These are phyloP conservation scores for Ennomos quercinarius DNA, from an alignment of 2,888 invertebrate genomes.

Conservation along the genomic window DNA sequence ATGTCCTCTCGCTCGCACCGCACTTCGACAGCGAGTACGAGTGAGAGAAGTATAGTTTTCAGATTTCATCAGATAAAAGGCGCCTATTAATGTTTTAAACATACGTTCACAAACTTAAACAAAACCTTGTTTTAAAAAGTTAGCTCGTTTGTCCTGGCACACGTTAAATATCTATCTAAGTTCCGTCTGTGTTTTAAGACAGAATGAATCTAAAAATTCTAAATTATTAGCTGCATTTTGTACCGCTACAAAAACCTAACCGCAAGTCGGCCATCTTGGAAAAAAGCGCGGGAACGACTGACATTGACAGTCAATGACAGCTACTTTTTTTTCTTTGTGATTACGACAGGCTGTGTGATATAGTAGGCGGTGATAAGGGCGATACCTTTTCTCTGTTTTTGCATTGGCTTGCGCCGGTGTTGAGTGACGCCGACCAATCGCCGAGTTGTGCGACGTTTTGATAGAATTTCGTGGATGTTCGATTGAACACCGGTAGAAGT, in stretches of 20 bases:
- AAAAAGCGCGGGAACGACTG: slow-evolving; percentile 2
- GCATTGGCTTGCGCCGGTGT: slow-evolving; percentile 56
- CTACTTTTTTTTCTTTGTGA: slow-evolving; percentile 4
- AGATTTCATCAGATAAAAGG: too few species aligned
- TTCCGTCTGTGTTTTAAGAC: too few species aligned
- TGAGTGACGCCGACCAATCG: slow-evolving; percentile 91
- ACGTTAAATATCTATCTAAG: too few species aligned
- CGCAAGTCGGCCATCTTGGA: slow-evolving; percentile 1
- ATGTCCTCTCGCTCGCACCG: too few species aligned
- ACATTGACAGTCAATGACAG: slow-evolving; percentile 11
- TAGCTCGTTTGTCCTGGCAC: too few species aligned
- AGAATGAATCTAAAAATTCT: too few species aligned
- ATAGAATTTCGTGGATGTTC: slow-evolving; percentile 97
- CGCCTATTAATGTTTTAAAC: too few species aligned
- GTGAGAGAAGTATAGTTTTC: too few species aligned
- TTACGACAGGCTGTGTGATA: slow-evolving; percentile 56
- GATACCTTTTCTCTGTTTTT: slow-evolving; percentile 62
- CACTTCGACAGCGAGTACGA: too few species aligned
- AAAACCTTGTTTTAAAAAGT: too few species aligned
- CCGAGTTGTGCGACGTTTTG: slow-evolving; percentile 91
- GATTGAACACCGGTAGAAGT: slow-evolving; percentile 98
- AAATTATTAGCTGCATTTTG: slow-evolving; percentile 4
- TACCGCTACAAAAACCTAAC: slow-evolving; percentile 1
- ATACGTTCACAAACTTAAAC: too few species aligned
- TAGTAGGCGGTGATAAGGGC: slow-evolving; percentile 56